Percentiles rank a stretch among this genome's conserved stretches.
These are phyloP conservation scores for Drosophila novamexicana DNA, from an alignment of 1,140 invertebrate genomes.

Conservation along the genomic window DNA sequence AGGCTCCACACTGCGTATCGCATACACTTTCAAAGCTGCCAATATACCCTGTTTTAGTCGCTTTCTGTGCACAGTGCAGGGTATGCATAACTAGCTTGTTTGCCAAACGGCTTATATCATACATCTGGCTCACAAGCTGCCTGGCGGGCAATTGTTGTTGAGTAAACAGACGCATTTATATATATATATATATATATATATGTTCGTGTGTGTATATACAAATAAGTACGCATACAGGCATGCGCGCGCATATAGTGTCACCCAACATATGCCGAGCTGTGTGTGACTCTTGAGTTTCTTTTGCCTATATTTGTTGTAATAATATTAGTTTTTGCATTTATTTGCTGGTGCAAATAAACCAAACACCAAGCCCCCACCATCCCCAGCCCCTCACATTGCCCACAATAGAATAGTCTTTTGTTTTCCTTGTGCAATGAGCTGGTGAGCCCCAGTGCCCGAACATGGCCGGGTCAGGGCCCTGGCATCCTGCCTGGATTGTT, in stretches of 20 bases:
- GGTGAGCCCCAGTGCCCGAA: neutral
- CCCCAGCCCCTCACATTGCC: neutral
- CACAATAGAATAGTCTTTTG: slow-evolving; percentile 50
- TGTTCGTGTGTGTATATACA: neutral
- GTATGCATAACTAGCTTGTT: slow-evolving; percentile 12
- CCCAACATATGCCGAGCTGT: slow-evolving; percentile 13
- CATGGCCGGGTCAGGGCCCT: neutral
- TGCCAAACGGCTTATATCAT: slow-evolving; percentile 22
- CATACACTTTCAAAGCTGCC: neutral
- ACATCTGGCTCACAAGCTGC: slow-evolving; percentile 27
- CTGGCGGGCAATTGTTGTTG: slow-evolving; percentile 48
- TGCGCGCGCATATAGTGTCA: neutral
- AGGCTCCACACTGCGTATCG: neutral
- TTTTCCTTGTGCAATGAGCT: slow-evolving; percentile 46
- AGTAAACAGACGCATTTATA: slow-evolving; percentile 37
- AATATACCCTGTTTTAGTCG: neutral
- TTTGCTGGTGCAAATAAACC: slow-evolving; percentile 51
- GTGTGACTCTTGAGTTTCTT: slow-evolving; percentile 23
- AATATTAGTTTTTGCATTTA: slow-evolving; percentile 74
- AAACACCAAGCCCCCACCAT: slow-evolving; percentile 9
- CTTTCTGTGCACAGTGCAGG: neutral
- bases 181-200: slow-evolving; percentile 15
- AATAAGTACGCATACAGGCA: slow-evolving; percentile 27
- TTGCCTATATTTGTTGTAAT: slow-evolving; percentile 64
- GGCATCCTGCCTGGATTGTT: slow-evolving; percentile 14